Percentiles rank a stretch among this genome's conserved stretches.
These are phyloP conservation scores for Brachyistius frenatus DNA, from an alignment of 2,113 vertebrate genomes.

Conservation along the genomic window DNA sequence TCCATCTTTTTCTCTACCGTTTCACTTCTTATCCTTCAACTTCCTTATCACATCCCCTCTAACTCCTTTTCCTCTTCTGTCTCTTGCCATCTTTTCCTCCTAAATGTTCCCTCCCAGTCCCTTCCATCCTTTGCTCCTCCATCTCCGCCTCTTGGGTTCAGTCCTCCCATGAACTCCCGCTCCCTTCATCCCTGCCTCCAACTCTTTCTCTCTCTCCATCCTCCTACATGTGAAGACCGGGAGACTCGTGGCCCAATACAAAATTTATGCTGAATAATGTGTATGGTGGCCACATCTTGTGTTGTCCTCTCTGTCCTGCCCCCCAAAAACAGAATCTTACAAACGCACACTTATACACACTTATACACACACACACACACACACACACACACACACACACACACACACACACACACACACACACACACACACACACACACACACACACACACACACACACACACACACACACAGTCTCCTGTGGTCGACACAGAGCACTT, in stretches of 20 bases:
- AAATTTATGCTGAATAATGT: slow-evolving; percentile 90
- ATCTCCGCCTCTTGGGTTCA: background rate
- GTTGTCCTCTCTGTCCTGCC: slow-evolving; percentile 78
- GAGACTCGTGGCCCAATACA: slow-evolving; percentile 82
- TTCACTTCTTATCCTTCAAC: background rate
- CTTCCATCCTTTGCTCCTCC: background rate
- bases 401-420: background rate
- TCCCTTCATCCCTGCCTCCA: slow-evolving; percentile 4
- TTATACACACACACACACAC: slow-evolving; percentile 26
- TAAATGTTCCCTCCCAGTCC: background rate
- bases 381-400: slow-evolving; percentile 7
- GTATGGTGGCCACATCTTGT: slow-evolving; percentile 82
- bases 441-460: slow-evolving; percentile 21
- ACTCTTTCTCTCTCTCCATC: slow-evolving; percentile 1
- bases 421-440: slow-evolving; percentile 2
- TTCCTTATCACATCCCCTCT: background rate
- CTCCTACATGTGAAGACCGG: slow-evolving; percentile 62
- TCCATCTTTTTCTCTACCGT: background rate
- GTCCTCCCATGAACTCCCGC: slow-evolving; percentile 32
- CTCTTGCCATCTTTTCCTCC: background rate
- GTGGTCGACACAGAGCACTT: slow-evolving; percentile 90
- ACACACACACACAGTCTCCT: slow-evolving; percentile 75
- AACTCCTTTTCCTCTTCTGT: background rate
- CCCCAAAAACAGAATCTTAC: slow-evolving; percentile 43
- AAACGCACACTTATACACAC: background rate